Evolutionary conservation across 2,797 vertebrate genomes (phyloP).

Genomic region (Muscicapa comitata): DNA sequence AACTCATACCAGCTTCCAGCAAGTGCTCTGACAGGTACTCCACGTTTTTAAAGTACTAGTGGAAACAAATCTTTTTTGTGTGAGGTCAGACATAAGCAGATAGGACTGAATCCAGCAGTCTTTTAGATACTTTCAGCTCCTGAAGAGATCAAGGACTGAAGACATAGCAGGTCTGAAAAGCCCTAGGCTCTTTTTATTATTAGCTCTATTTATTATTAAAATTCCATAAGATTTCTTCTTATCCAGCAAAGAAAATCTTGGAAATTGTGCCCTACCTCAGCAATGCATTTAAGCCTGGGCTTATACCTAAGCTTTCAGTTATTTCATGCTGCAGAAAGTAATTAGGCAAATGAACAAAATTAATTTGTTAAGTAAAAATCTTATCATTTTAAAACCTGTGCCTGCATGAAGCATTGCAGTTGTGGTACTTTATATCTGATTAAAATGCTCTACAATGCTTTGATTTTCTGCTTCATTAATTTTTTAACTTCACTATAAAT

Average conservation of each 20-base stretch:
- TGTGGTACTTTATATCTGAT: neutral
- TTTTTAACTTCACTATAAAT: slow-evolving; percentile 25
- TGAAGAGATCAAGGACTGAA: neutral
- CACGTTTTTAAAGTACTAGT: neutral
- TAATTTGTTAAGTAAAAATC: neutral
- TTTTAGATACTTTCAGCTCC: neutral
- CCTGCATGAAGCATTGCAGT: neutral
- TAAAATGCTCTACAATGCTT: neutral
- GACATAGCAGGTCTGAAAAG: neutral
- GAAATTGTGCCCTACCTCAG: neutral
- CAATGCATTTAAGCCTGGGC: neutral
- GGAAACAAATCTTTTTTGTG: neutral
- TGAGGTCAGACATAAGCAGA: neutral
- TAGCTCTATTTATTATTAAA: neutral
- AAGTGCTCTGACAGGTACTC: neutral
- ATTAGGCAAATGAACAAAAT: neutral
- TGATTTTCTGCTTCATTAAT: slow-evolving; percentile 27
- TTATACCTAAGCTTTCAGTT: neutral
- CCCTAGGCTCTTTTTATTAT: neutral
- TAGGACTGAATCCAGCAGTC: neutral
- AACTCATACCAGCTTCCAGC: neutral
- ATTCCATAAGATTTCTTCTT: neutral
- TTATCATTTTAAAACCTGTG: neutral
- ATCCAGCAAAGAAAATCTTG: neutral
- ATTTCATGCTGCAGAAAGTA: neutral